phyloP scores from a whole-genome alignment of 2,797 vertebrate genomes.

The Eulemur mongoz region DNA sequence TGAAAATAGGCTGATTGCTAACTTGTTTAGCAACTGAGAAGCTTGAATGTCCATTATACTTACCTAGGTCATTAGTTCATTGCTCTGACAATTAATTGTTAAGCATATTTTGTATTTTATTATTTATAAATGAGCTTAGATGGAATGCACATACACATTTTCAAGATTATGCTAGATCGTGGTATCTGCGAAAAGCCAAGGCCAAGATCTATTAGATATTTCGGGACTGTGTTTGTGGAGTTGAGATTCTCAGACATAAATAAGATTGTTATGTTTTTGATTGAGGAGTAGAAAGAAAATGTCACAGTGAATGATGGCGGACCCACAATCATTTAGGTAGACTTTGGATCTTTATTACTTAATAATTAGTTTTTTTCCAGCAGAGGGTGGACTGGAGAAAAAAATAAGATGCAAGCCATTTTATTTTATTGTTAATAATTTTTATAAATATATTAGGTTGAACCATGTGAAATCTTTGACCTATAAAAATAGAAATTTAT shows the following conservation, averaged over 20 bases:
- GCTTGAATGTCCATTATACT: background rate
- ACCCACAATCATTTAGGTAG: background rate
- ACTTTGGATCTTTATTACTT: background rate
- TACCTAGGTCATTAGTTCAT: background rate
- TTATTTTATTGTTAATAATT: slow-evolving; percentile 41
- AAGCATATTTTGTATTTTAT: slow-evolving; percentile 24
- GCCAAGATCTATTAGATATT: background rate
- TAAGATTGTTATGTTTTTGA: background rate
- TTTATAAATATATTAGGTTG: slow-evolving; percentile 1
- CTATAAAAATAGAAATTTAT: slow-evolving; percentile 13
- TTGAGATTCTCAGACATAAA: background rate
- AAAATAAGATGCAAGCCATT: slow-evolving; percentile 23
- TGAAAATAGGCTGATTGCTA: slow-evolving; percentile 2
- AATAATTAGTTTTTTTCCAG: background rate
- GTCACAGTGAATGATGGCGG: background rate
- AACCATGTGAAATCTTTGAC: background rate
- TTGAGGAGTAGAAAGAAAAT: slow-evolving; percentile 21
- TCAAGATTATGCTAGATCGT: background rate
- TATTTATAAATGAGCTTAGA: background rate
- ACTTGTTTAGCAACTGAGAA: background rate
- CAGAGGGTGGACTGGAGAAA: background rate
- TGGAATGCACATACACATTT: background rate
- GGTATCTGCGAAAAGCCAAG: slow-evolving; percentile 6
- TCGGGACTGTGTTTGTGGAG: background rate
- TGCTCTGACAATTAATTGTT: background rate